phyloP scores from a whole-genome alignment of 1,140 invertebrate genomes.

The Pseudomyrmex gracilis region DNA sequence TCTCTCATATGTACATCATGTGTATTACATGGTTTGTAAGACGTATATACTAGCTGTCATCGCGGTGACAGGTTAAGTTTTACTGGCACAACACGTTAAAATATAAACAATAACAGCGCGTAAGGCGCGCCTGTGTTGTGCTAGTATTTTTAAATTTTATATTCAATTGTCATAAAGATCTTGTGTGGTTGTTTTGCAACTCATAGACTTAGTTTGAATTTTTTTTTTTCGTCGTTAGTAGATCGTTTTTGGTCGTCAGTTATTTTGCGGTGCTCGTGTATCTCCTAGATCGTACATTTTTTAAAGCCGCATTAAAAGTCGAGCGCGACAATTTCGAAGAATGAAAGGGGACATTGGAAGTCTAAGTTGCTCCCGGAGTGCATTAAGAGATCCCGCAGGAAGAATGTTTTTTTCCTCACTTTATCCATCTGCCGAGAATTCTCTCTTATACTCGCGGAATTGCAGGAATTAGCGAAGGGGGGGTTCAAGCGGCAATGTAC shows the following conservation, averaged over 20 bases:
- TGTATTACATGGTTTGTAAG: too few relatives aligned
- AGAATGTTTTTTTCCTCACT: background rate
- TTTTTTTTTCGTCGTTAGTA: background rate
- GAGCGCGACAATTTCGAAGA: background rate
- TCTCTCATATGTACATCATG: too few relatives aligned
- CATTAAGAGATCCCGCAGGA: constrained; percentile 36
- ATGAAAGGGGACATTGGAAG: constrained; percentile 10
- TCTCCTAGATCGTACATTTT: constrained; percentile 31
- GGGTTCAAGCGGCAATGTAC: constrained; percentile 23
- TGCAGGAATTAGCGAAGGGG: constrained; percentile 32
- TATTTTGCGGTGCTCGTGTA: constrained; percentile 21
- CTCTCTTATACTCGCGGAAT: background rate
- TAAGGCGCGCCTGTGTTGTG: too few relatives aligned
- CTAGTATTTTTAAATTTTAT: too few relatives aligned
- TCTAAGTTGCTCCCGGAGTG: constrained; percentile 7
- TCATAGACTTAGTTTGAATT: constrained; percentile 11
- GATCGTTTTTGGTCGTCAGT: background rate
- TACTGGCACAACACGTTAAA: too few relatives aligned
- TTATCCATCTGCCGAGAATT: background rate
- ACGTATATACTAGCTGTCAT: too few relatives aligned
- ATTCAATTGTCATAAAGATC: too few relatives aligned
- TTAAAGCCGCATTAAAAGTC: constrained; percentile 5
- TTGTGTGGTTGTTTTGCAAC: background rate
- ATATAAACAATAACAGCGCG: too few relatives aligned
- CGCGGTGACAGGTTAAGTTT: too few relatives aligned